Conservation (phyloP, 2,113 vertebrate species). For the Suncus etruscus region DNA sequence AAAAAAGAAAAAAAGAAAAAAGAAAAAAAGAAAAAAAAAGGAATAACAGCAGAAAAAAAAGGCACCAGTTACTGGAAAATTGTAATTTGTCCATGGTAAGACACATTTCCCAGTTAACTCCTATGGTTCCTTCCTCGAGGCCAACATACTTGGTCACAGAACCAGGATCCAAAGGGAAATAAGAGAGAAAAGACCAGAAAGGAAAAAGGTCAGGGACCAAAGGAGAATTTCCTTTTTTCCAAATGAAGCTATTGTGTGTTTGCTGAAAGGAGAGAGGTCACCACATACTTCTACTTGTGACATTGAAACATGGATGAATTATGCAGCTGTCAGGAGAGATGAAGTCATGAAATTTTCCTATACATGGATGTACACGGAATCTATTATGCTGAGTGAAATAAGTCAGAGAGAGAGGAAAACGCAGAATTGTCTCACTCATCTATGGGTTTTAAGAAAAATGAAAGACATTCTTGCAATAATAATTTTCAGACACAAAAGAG, state of each 20-base stretch:
- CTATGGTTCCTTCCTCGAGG: neutral
- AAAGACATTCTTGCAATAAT: too few species aligned
- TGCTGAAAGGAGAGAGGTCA: constrained; percentile 6
- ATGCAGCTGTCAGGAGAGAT: too few species aligned
- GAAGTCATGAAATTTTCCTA: too few species aligned
- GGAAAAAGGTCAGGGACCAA: neutral
- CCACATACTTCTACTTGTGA: constrained; percentile 10
- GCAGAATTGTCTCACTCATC: too few species aligned
- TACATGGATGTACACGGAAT: too few species aligned
- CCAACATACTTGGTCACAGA: neutral
- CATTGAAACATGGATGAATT: too few species aligned
- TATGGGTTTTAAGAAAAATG: too few species aligned
- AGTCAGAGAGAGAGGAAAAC: too few species aligned
- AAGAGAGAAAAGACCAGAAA: neutral
- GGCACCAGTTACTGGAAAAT: neutral
- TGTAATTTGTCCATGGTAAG: constrained; percentile 10
- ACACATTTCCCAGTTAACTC: constrained; percentile 21
- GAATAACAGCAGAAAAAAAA: neutral
- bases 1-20: too few species aligned
- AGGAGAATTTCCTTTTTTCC: neutral
- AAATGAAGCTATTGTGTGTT: constrained; percentile 37
- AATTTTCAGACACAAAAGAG: too few species aligned
- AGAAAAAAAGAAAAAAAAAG: too few species aligned
- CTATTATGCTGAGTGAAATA: too few species aligned
- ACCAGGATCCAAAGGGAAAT: neutral